These are phyloP conservation scores for Cyclina sinensis DNA, from an alignment of 1,140 invertebrate species.

Conservation along the genomic window DNA sequence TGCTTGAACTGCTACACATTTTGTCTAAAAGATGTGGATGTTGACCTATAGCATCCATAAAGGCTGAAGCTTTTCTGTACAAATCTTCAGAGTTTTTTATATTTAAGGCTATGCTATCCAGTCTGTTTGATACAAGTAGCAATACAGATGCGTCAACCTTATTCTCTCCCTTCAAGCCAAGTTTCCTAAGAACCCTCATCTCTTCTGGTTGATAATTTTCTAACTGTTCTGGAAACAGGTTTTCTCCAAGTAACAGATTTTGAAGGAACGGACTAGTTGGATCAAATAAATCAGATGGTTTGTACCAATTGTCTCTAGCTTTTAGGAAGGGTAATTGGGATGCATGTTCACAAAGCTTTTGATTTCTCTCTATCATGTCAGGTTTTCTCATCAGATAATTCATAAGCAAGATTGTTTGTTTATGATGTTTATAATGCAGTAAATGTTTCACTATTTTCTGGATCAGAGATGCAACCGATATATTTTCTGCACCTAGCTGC, in stretches of 20 bases:
- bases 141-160: not conserved
- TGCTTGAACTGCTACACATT: not conserved
- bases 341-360: not conserved
- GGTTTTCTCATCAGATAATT: slow-evolving; percentile 10
- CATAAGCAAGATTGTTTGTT: not conserved
- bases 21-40: not conserved
- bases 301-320: not conserved
- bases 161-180: not conserved
- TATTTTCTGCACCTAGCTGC: not conserved
- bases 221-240: not conserved
- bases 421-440: not conserved
- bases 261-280: not conserved
- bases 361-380: not conserved
- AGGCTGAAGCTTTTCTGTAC: not conserved
- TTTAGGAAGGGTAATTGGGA: not conserved
- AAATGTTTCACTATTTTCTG: not conserved
- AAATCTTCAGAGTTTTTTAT: not conserved
- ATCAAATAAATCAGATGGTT: slow-evolving; percentile 22
- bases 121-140: not conserved
- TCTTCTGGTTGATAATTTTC: not conserved
- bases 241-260: slow-evolving; percentile 24
- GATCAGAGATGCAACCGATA: not conserved
- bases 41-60: not conserved
- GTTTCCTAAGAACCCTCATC: not conserved
- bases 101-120: not conserved